phyloP scores from a whole-genome alignment of 2,888 invertebrate species.

The Nomada fabriciana region DNA sequence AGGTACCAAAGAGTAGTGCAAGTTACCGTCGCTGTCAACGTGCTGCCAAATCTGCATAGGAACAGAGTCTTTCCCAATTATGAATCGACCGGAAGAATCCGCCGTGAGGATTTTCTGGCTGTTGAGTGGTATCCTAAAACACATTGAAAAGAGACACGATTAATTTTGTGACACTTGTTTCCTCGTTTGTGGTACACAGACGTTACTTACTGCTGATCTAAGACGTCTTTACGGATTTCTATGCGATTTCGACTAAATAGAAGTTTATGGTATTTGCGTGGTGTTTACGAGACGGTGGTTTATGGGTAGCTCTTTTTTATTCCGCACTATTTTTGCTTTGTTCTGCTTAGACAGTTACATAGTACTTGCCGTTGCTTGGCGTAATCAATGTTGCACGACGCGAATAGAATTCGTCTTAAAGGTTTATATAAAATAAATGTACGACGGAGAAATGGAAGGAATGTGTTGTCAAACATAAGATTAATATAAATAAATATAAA shows the following conservation, averaged over 20 bases:
- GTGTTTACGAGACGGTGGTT: slow-evolving; percentile 3
- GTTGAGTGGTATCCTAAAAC: slow-evolving; percentile 71
- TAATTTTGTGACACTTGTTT: slow-evolving; percentile 16
- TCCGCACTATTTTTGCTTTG: not conserved
- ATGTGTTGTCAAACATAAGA: not conserved
- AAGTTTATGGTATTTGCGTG: slow-evolving; percentile 23
- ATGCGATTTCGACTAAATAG: slow-evolving; percentile 38
- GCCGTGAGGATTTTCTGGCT: slow-evolving; percentile 44
- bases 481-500: slow-evolving; percentile 22
- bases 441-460: not conserved
- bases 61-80: slow-evolving; percentile 57
- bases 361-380: slow-evolving; percentile 13
- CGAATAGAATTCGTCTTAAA: not conserved
- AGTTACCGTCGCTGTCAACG: slow-evolving; percentile 46
- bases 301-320: slow-evolving; percentile 1
- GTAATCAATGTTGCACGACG: not conserved
- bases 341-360: slow-evolving; percentile 2
- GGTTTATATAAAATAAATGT: not conserved
- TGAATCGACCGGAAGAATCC: slow-evolving; percentile 57
- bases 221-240: slow-evolving; percentile 52
- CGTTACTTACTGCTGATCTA: slow-evolving; percentile 72
- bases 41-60: slow-evolving; percentile 65
- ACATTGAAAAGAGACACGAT: slow-evolving; percentile 55
- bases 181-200: slow-evolving; percentile 31
- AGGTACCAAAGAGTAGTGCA: slow-evolving; percentile 53